These are phyloP conservation scores for Poeciliopsis occidentalis DNA, from an alignment of 2,113 vertebrate species.

Conservation along the genomic window DNA sequence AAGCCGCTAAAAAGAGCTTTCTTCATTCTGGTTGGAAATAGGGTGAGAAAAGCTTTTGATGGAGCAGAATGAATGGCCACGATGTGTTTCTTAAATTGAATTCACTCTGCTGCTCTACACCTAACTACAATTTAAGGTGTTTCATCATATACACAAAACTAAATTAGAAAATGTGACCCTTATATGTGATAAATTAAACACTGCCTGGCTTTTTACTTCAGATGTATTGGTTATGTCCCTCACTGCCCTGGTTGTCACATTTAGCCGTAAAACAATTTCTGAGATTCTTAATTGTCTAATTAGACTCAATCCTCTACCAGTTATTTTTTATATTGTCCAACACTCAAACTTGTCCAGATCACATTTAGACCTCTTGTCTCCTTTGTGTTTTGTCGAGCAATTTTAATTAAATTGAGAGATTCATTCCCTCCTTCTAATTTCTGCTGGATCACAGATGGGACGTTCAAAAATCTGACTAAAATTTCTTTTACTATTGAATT, in stretches of 20 bases:
- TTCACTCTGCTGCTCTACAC: too few relatives aligned
- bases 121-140: too few relatives aligned
- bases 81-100: neutral
- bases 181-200: too few relatives aligned
- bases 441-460: too few relatives aligned
- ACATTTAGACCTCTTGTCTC: neutral
- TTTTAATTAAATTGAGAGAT: neutral
- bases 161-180: neutral
- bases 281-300: neutral
- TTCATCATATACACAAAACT: neutral
- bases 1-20: too few relatives aligned
- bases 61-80: neutral
- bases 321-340: neutral
- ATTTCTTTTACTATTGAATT: too few relatives aligned
- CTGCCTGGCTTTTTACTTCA: too few relatives aligned
- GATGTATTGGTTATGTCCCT: too few relatives aligned
- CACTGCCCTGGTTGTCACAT: neutral
- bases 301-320: neutral
- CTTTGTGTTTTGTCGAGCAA: neutral
- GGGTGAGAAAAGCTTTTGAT: too few relatives aligned
- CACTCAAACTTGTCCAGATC: neutral
- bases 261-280: neutral
- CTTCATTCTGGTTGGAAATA: too few relatives aligned
- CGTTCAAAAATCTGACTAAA: too few relatives aligned
- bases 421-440: too few relatives aligned